Percentiles rank a stretch among this genome's conserved stretches.
Evolutionary conservation across 1,140 invertebrate species (phyloP).

Genomic region (Nautilus pompilius): DNA sequence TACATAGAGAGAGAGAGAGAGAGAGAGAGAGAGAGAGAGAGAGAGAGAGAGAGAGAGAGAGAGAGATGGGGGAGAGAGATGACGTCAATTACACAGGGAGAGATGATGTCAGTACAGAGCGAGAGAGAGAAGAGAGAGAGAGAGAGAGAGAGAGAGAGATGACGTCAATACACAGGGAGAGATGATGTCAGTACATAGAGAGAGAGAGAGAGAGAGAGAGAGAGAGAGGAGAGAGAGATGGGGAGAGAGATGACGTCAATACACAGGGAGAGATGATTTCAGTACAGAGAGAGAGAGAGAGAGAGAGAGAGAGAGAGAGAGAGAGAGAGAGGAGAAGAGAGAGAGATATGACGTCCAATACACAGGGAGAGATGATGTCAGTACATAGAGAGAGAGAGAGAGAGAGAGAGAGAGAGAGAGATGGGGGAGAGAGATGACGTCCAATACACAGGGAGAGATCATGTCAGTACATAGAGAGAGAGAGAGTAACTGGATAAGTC

Average conservation of each 20-base stretch:
- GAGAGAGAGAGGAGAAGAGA: neutral
- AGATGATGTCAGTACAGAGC: no score
- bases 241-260: neutral
- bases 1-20: no score
- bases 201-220: neutral
- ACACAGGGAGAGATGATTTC: neutral
- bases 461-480: no score
- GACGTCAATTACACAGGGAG: no score
- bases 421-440: no score
- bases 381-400: neutral
- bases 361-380: neutral
- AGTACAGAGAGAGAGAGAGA: neutral
- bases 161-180: neutral
- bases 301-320: neutral
- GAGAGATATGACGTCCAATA: neutral
- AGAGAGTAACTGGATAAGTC: no score
- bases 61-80: no score
- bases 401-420: neutral
- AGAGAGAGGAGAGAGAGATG: neutral
- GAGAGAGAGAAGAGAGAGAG: neutral
- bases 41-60: no score
- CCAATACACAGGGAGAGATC: no score
- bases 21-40: no score
- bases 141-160: neutral
- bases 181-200: neutral